Evolutionary conservation across 2,113 vertebrate genomes (phyloP), one percentile per base, ranked within the genome.

Genomic region (Salminus brasiliensis): DNA sequence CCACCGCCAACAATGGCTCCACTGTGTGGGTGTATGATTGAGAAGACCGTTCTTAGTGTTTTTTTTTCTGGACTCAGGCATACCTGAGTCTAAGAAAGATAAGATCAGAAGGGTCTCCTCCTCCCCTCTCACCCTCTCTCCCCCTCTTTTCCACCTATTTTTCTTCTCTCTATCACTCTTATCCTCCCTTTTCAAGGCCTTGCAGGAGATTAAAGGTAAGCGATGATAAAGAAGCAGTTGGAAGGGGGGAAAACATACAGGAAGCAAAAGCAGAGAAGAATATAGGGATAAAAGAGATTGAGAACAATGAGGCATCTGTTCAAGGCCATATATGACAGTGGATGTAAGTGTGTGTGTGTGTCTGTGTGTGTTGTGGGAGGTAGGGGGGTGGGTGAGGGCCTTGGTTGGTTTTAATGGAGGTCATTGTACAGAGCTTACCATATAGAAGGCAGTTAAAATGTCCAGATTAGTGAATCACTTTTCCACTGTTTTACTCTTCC

Each of bases 1-100:
- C 59, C 73, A 77, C 68, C 78, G 55, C 73, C 43, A 74, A 85
- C 84, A 85, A 85, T 80, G 81, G 57, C 29, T 47, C 77, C 77
- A 80, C 68, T 85, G 79, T 76, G 57, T 76, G 68, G 76, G 73
- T 85, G 79, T 66, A 47, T 65, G 69, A 62, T 23, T 59, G 45
- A 68, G 70, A 72, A 43, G 57, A 47, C 30, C 67, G 53, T 59
- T 76, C 63, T 62, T 77, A 36, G 55, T 62, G 45, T 52, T 67
- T 57, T 55, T 25, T 55, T 25, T 55, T 21, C 2, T 4, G 10
- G 67, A 23, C 59, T 9, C 23, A 45, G 82, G 78, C 82, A 80
- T 84, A 78, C 78, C 74, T 43, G 74, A 72, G 80, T 45, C 72
- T 15, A 41, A 32, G 68, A 76, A 57, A 78, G 83, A 84, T 84